A percentile compares a stretch with the other conserved stretches of the same genome.
These are phyloP conservation scores for Actinernus sp. DNA, from an alignment of 92 coral and sea anemone species.

Conservation along the genomic window DNA sequence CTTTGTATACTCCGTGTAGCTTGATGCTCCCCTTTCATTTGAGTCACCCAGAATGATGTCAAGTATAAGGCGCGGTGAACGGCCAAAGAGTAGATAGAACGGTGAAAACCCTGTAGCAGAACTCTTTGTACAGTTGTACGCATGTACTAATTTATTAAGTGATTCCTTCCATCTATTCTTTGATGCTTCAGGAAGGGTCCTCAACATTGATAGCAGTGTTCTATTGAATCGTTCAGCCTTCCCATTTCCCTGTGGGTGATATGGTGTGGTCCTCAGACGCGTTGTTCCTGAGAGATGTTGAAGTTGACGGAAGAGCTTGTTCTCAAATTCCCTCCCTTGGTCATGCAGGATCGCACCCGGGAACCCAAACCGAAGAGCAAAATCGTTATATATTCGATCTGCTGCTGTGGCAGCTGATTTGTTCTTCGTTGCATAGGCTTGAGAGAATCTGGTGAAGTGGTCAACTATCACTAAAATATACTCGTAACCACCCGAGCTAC, in stretches of 20 bases:
- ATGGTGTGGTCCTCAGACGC: slow-evolving; percentile 37
- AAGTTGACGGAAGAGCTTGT: slow-evolving; percentile 15
- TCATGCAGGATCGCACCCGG: slow-evolving; percentile 31
- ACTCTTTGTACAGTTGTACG: not conserved
- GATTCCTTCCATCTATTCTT: too few relatives aligned
- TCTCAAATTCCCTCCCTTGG: slow-evolving; percentile 61
- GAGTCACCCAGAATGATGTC: too few relatives aligned
- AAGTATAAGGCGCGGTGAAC: slow-evolving; percentile 13
- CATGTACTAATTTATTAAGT: slow-evolving; percentile 26
- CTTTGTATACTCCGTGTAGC: too few relatives aligned
- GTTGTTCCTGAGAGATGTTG: slow-evolving; percentile 37
- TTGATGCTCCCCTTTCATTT: too few relatives aligned
- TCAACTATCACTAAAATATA: slow-evolving; percentile 28
- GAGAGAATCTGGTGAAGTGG: slow-evolving; percentile 30
- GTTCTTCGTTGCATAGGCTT: slow-evolving; percentile 35
- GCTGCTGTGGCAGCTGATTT: slow-evolving; percentile 34
- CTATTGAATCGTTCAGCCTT: slow-evolving; percentile 37
- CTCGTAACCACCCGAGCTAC: slow-evolving; percentile 19
- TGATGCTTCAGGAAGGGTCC: too few relatives aligned
- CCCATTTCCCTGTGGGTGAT: slow-evolving; percentile 54
- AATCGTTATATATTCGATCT: slow-evolving; percentile 35
- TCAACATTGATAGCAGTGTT: slow-evolving; percentile 36
- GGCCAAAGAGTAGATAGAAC: slow-evolving; percentile 18
- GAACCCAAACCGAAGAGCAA: slow-evolving; percentile 39
- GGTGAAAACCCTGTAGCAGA: not conserved